Evolutionary conservation across 2,797 vertebrate species (phyloP), one percentile per base, ranked within the genome.

Genomic region (Crocidura indochinensis): DNA sequence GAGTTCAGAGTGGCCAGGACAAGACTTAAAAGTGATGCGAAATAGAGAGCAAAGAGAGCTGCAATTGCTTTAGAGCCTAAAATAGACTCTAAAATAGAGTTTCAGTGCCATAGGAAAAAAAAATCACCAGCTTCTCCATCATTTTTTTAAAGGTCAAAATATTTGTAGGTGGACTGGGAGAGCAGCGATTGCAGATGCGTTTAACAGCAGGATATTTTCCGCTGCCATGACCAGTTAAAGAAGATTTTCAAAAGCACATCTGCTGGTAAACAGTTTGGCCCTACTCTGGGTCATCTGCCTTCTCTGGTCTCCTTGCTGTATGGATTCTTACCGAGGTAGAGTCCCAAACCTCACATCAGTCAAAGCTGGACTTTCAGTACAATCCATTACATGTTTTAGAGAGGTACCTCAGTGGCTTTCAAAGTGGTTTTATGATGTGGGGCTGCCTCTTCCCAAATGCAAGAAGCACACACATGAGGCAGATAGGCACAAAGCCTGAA

Each of bases 211-310:
- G 99, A 97, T 98, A 98, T 99, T 99, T 99, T 99, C 99, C 98
- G 97, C 99, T 99, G 99, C 99, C 99, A 98, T 99, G 99, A 98
- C 98, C 99, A 99, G 99, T 98, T 99, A 99, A 99, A 98, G 98
- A 98, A 98, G 98, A 98, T 98, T 99, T 98, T 99, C 98, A 98
- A 99, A 99, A 99, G 98, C 98, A 98, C 98, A 99, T 99, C 98
- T 99, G 98, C 98, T 98, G 98, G 98, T 99, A 99, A 99, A 99
- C 99, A 99, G 99, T 99, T 99, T 99, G 98, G 98, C 98, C 98
- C 98, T 98, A 98, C 98, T 98, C 98, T 98, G 98, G 99, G 98
- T 99, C 99, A 99, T 98, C 98, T 98, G 98, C 98, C 98, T 99
- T 98, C 98, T 98, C 98, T 98, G 96, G 98, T 97, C 98, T 97